Base-by-base conservation (phyloP, 2,888 invertebrate species). In the Bimastos eiseni region DNA sequence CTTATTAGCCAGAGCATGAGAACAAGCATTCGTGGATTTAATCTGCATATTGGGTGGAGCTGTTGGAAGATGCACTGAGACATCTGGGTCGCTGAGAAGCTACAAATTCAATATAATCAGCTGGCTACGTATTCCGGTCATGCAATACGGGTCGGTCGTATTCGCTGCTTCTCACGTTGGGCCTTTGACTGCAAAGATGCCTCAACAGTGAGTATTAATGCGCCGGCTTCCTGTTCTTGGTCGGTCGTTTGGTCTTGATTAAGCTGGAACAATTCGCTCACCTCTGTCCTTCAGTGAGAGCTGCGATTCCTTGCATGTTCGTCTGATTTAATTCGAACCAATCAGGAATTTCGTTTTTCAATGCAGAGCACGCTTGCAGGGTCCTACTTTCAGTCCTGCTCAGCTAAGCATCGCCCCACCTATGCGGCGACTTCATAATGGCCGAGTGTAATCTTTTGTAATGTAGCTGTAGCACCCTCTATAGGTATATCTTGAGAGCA, bases 261-360 rank as follows among this genome's bases (percentile, higher is more conserved):
- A 86, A 86, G 86, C 37, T 70, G 36, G 86, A 86, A 86, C 86
- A 86, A 86, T 86, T 86, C 86, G 86, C 86, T 34, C 36, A 86
- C 86, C 86, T 86, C 86, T 86, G 86, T 37, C 86, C 37, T 86
- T 86, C 37, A 33, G 34, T 15, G 21, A 37, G 34, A 34, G 86
- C n/a, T 86, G 36, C 34, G 36, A 86, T 86, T 86, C 86, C 5
- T 37, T 33, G 86, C 86, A 86, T 37, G 86, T 21, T 34, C 86
- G 86, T 86, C 86, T 86, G 86, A 86, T 86, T 86, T 37, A 37
- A 86, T 86, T 86, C 86, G 86, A 33, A 21, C 36, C 37, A 37
- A 86, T 86, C 37, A 86, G 37, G 86, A 34, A 86, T 86, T 24
- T 86, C 86, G 33, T 33, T 36, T 86, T 36, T 33, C 11, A 70